phyloP scores from a whole-genome alignment of 2,888 invertebrate genomes.

The Archips crataeganus region DNA sequence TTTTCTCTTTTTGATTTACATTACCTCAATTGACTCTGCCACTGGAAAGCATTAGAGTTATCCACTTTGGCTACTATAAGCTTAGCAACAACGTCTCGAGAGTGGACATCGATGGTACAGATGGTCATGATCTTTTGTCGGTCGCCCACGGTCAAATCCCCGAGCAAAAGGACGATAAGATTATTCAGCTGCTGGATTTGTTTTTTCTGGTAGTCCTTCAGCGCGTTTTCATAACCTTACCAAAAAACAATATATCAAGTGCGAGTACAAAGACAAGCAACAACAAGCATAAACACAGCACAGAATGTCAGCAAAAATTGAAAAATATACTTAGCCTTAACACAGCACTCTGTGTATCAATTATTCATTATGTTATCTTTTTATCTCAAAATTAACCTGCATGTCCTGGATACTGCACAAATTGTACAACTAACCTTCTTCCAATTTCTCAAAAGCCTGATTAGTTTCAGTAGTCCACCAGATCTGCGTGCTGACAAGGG shows the following conservation, averaged over 20 bases:
- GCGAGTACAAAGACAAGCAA: neutral
- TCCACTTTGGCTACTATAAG: conserved; percentile 94
- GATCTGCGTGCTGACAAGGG: conserved; percentile 96
- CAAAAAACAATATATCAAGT: neutral
- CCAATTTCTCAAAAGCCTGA: conserved; percentile 94
- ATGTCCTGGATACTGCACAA: no score
- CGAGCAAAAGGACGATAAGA: conserved; percentile 92
- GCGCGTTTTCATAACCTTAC: conserved; percentile 93
- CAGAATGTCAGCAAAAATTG: no score
- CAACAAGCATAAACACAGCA: neutral
- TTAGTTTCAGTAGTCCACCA: conserved; percentile 98
- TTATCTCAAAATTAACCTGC: neutral
- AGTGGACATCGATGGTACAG: conserved; percentile 98
- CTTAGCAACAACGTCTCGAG: conserved; percentile 96
- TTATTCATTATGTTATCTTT: neutral
- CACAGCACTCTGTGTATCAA: no score
- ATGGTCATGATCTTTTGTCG: conserved; percentile 98
- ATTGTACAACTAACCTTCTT: conserved; percentile 88
- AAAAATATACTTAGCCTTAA: no score
- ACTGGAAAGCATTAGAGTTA: conserved; percentile 92
- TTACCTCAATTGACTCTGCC: conserved; percentile 95
- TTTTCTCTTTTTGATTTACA: neutral
- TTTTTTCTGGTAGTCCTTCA: conserved; percentile 96
- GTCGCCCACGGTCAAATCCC: conserved; percentile 92
- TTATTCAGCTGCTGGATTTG: conserved; percentile 94